Base-by-base conservation (phyloP, 2,797 vertebrate genomes). In the Hylomyscus alleni region DNA sequence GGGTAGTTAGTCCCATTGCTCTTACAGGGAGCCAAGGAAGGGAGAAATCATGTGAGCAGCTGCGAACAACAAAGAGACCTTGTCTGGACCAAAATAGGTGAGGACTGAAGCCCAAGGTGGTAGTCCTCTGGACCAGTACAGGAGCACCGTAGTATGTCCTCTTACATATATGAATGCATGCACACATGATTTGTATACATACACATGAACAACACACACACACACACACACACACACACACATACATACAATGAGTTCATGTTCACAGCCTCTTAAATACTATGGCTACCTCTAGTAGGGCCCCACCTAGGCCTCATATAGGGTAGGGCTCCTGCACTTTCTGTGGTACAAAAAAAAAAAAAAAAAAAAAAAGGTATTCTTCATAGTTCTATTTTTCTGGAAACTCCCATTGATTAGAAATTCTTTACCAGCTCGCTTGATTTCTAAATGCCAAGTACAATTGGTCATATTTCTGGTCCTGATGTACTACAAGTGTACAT, bases 401-500 rank as follows among this genome's bases (percentile, higher is more conserved):
- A 34, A 47, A 52, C 0, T 52, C 0, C 7, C 34, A 14, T 78
- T 24, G 9, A 13, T 52, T 85, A 94, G 34, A 77, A 89, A 91
- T 3, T 19, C 2, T 22, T 40, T 44, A 8, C 1, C 0, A 2
- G 0, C 60, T 50, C 1, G 12, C 24, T 84, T 78, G 7, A 19
- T 20, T 4, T 2, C 44, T 65, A 8, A 58, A 50, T 26, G 4
- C 31, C 26, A 19, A 34, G 3, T 34, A 60, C 4, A 82, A 29
- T 47, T n/a, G 13, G 5, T 44, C n/a, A 52, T 47, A 2, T 0
- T 15, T 0, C 17, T 84, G 69, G 29, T 52, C 29, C 44, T 6
- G 69, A 54, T 13, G 50, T 40, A 47, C 22, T 13, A 12, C 6
- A n/a, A 60, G 8, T 44, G 73, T 73, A 1, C 7, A 19, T 58